Conservation (phyloP, 2,797 vertebrate species). For the Gallinago solitaria region DNA sequence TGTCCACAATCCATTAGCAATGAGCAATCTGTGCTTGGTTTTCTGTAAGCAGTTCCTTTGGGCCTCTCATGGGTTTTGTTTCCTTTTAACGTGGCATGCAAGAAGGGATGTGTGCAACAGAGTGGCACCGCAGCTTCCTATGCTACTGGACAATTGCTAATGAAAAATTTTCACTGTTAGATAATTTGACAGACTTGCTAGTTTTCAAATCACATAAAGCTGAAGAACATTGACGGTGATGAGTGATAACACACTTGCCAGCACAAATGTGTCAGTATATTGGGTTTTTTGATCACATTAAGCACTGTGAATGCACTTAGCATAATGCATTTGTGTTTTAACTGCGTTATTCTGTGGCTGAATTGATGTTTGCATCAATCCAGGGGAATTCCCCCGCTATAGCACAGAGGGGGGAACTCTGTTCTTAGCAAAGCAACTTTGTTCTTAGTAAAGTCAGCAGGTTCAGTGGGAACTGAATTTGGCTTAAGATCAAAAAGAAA, state of each 20-base stretch:
- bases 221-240: neutral
- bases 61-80: neutral
- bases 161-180: neutral
- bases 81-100: neutral
- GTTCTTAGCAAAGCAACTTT: neutral
- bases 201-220: neutral
- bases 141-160: neutral
- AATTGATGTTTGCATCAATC: neutral
- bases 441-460: neutral
- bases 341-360: neutral
- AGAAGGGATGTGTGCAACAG: neutral
- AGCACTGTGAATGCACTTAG: neutral
- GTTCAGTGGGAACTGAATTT: neutral
- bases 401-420: neutral
- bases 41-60: neutral
- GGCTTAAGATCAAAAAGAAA: neutral
- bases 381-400: neutral
- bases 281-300: neutral
- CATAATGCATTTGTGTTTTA: neutral
- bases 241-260: neutral
- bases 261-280: neutral
- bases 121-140: neutral
- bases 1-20: neutral
- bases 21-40: neutral
- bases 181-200: neutral